Evolutionary conservation across 2,113 vertebrate species (phyloP), one percentile per base, ranked within the genome.

Genomic region (Marcusenius ussheri): DNA sequence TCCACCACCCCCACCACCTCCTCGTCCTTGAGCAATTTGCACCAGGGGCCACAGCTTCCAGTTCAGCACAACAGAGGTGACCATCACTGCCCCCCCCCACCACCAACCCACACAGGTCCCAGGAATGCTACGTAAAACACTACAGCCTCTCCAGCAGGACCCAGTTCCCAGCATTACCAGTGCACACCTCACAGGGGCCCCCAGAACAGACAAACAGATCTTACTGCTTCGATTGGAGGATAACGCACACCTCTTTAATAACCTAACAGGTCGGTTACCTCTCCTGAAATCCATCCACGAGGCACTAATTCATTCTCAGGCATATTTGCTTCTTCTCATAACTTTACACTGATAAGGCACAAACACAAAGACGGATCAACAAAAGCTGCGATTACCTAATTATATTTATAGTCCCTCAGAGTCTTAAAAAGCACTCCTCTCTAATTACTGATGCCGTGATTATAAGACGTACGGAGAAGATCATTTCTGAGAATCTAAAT

Each of bases 361-460:
- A 89, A 91, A 90, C 90, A 88, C 90, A 87, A 91, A 87, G 47
- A 87, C 86, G 50, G 49, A 15, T 13, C 46, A 47, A 88, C 42
- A 94, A 94, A 95, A 94, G 93, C 94, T 95, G 94, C 95, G 95
- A 96, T 96, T 95, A 95, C 94, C 93, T 96, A 96, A 96, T 96
- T 94, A 95, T 93, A 96, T 95, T 96, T 95, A 94, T 95, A 95
- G 94, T 94, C 93, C 93, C 93, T 92, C 94, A 94, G 88, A 93
- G 92, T 91, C 92, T 92, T 94, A 92, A 58, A 94, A 95, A 93
- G 93, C 88, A 94, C 94, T 92, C 88, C 88, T 91, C 93, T 93
- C 93, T 95, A 94, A 95, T 95, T 94, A 95, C 92, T 92, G 93
- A 90, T 93, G 91, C 90, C 90, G 91, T 94, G 95, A 95, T 95